A percentile compares a stretch with the other conserved stretches of the same genome.
These are phyloP conservation scores for Acholoe squamosa DNA, from an alignment of 2,888 invertebrate genomes.

Conservation along the genomic window DNA sequence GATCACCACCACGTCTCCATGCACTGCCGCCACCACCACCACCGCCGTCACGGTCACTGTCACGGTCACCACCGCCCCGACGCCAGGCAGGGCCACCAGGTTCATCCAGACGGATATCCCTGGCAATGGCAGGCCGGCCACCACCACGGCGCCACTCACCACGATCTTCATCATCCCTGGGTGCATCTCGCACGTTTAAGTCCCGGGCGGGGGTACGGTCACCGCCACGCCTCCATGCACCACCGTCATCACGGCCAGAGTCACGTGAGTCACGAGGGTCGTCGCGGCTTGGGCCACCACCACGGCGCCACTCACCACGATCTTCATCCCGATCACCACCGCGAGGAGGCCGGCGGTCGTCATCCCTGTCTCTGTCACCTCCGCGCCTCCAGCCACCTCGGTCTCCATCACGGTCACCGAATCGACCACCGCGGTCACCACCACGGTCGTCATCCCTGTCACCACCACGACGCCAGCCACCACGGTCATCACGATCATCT, in stretches of 20 bases:
- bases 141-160: constrained; percentile 60
- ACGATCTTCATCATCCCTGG: constrained; percentile 69
- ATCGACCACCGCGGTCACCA: constrained; percentile 46
- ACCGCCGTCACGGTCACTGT: constrained; percentile 13
- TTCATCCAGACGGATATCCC: constrained; percentile 49
- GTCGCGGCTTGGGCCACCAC: not conserved
- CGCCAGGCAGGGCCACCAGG: constrained; percentile 52
- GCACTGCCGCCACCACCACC: not conserved
- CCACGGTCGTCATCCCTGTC: constrained; percentile 64
- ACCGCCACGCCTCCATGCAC: constrained; percentile 67
- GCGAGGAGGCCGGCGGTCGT: not conserved
- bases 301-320: constrained; percentile 61
- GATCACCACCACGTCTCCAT: constrained; percentile 44
- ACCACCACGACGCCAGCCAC: constrained; percentile 59
- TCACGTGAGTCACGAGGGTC: not conserved
- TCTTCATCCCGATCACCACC: constrained; percentile 63
- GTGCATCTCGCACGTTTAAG: not conserved
- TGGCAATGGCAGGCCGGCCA: constrained; percentile 17
- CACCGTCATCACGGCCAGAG: constrained; percentile 59
- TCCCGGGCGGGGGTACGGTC: constrained; percentile 49
- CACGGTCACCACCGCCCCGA: constrained; percentile 65
- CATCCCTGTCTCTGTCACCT: constrained; percentile 60
- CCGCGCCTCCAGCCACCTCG: constrained; percentile 44
- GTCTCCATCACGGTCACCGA: constrained; percentile 53
- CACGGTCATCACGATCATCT: constrained; percentile 56